Percentiles rank a stretch among this genome's conserved stretches.
These are phyloP conservation scores for Mormyrus iriodes DNA, from an alignment of 2,113 vertebrate species.

Conservation along the genomic window DNA sequence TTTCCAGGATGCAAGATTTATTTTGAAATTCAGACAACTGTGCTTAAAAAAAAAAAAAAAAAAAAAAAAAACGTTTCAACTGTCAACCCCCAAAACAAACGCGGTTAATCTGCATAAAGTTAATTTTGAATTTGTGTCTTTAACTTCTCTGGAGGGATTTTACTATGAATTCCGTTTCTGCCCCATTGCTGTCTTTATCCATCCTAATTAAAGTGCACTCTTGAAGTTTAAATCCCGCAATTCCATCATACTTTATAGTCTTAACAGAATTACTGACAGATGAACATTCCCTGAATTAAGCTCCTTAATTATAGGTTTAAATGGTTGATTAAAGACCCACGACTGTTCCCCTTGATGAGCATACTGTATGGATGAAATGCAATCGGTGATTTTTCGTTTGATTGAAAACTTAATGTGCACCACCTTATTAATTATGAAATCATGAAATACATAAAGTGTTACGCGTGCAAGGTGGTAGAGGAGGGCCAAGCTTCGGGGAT, in stretches of 20 bases:
- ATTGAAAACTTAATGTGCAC: constrained; percentile 2
- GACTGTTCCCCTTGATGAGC: constrained; percentile 8
- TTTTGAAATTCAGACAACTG: not conserved
- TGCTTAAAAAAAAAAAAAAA: not conserved
- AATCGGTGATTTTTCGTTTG: constrained; percentile 9
- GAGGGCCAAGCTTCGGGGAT: not conserved
- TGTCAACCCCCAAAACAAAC: constrained; percentile 11
- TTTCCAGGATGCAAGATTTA: not conserved
- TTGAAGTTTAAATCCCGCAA: constrained; percentile 20
- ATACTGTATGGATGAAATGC: constrained; percentile 15
- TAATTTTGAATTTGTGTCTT: constrained; percentile 18
- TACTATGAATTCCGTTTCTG: constrained; percentile 14
- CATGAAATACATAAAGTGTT: not conserved
- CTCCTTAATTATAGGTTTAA: constrained; percentile 22
- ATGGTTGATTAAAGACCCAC: constrained; percentile 16
- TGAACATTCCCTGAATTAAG: constrained; percentile 3
- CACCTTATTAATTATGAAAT: constrained; percentile 10
- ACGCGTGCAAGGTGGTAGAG: not conserved
- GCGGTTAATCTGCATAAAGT: constrained; percentile 13
- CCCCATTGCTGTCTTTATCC: constrained; percentile 18
- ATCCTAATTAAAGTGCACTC: constrained; percentile 17
- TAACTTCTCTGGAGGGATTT: constrained; percentile 11
- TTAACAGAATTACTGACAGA: constrained; percentile 22
- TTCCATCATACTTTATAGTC: constrained; percentile 22
- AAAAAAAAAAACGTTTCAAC: not conserved